A percentile compares a stretch with the other conserved stretches of the same genome.
phyloP scores from a whole-genome alignment of 2,797 vertebrate genomes.

The Hylomyscus alleni region DNA sequence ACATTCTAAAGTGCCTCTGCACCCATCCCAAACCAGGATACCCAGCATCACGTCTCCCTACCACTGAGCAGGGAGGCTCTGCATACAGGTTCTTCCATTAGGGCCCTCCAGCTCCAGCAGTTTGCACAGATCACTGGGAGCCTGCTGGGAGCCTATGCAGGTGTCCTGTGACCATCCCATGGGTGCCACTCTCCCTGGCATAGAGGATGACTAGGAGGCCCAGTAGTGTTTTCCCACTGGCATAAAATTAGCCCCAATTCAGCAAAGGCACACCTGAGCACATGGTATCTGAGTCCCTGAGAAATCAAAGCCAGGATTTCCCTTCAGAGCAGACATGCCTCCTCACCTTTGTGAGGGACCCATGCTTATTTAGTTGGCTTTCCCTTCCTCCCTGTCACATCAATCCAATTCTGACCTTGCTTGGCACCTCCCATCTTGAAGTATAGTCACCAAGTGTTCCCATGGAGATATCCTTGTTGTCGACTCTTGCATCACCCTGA shows the following conservation, averaged over 20 bases:
- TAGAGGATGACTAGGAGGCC: background rate
- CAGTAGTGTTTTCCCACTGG: background rate
- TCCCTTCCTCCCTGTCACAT: background rate
- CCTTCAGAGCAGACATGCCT: background rate
- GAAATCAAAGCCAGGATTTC: conserved; percentile 13
- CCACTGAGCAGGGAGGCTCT: background rate
- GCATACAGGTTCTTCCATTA: background rate
- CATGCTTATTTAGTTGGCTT: background rate
- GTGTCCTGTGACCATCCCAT: background rate
- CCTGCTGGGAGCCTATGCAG: background rate
- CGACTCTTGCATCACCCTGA: background rate
- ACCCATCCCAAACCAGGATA: background rate
- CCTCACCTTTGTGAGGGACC: background rate
- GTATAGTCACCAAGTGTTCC: background rate
- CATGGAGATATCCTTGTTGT: background rate
- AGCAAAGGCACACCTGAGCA: background rate
- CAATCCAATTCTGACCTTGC: background rate
- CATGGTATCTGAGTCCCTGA: background rate
- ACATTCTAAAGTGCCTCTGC: background rate
- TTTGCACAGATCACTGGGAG: background rate
- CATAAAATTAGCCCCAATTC: background rate
- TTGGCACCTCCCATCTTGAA: background rate
- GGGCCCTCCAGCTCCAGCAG: background rate
- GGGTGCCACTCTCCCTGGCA: background rate
- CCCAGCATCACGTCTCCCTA: background rate